These are phyloP conservation scores for Gandaritis pyraliata DNA, from an alignment of 2,888 invertebrate genomes.

Conservation along the genomic window DNA sequence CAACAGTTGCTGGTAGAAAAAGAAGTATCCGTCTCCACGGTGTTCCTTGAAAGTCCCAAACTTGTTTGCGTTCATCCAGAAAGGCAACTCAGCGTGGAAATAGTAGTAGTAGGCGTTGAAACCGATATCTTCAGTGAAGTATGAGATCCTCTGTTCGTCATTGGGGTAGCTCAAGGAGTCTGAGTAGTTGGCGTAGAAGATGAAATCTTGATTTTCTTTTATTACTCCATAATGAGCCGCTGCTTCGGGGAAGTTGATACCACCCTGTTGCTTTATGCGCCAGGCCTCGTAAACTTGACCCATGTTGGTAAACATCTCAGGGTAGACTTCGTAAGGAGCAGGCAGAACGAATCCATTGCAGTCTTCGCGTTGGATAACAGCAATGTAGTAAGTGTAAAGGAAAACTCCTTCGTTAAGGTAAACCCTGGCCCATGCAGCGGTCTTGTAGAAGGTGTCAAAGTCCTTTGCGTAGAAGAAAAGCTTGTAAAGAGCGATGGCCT, in stretches of 20 bases:
- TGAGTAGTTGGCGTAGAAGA: slow-evolving; percentile 86
- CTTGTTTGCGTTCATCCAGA: slow-evolving; percentile 84
- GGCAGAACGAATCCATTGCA: slow-evolving; percentile 84
- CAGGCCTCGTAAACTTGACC: slow-evolving; percentile 80
- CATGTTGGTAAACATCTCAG: slow-evolving; percentile 86
- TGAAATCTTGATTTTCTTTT: slow-evolving; percentile 67
- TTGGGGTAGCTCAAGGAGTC: slow-evolving; percentile 79
- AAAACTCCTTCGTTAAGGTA: slow-evolving; percentile 86
- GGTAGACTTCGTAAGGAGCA: slow-evolving; percentile 87
- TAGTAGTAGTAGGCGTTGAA: slow-evolving; percentile 87
- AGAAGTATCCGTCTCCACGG: slow-evolving; percentile 87
- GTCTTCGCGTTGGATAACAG: slow-evolving; percentile 84
- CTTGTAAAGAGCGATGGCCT: slow-evolving; percentile 82
- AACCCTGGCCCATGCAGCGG: slow-evolving; percentile 83
- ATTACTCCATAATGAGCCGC: slow-evolving; percentile 70
- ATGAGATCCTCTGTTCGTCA: slow-evolving; percentile 85
- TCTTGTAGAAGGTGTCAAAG: slow-evolving; percentile 85
- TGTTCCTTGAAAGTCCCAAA: slow-evolving; percentile 77
- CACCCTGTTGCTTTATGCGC: slow-evolving; percentile 70
- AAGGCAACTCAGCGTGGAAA: slow-evolving; percentile 85
- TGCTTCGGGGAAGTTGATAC: slow-evolving; percentile 57
- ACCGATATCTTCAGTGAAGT: slow-evolving; percentile 89
- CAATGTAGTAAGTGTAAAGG: slow-evolving; percentile 85
- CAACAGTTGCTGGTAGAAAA: slow-evolving; percentile 87
- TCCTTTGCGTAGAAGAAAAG: slow-evolving; percentile 86